A percentile compares a stretch with the other conserved stretches of the same genome.
Conservation (phyloP, 64 coral and sea anemone species). For the Montipora efflorescens region DNA sequence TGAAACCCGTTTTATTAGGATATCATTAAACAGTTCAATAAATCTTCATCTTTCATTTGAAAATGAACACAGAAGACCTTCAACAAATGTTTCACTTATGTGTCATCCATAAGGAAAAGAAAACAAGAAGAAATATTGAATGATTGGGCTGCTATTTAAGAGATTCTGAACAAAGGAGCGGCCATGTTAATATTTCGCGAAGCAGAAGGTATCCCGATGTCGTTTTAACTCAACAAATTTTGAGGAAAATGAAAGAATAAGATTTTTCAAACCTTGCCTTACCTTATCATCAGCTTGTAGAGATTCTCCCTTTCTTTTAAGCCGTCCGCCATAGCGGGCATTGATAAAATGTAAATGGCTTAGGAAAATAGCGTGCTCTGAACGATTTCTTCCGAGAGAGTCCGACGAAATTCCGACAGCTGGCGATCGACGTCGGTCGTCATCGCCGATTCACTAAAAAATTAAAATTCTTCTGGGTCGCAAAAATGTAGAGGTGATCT, state of each 20-base stretch:
- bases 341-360: neutral
- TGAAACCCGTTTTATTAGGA: neutral
- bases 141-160: neutral
- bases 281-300: conserved; percentile 97
- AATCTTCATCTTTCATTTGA: neutral
- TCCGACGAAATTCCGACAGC: neutral
- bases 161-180: conserved; percentile 5
- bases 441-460: no score
- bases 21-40: conserved; percentile 7
- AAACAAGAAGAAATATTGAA: neutral
- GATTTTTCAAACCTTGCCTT: neutral
- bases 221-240: neutral
- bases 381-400: neutral
- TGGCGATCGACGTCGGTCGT: neutral
- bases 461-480: no score
- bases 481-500: no score
- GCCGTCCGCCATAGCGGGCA: conserved; percentile 69
- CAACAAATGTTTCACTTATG: no score
- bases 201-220: neutral
- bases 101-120: neutral
- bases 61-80: neutral
- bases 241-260: no score
- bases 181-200: conserved; percentile 17
- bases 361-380: neutral
- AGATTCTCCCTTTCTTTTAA: conserved; percentile 89